These are phyloP conservation scores for Hirundo rustica DNA, from an alignment of 2,797 vertebrate genomes.

Conservation along the genomic window DNA sequence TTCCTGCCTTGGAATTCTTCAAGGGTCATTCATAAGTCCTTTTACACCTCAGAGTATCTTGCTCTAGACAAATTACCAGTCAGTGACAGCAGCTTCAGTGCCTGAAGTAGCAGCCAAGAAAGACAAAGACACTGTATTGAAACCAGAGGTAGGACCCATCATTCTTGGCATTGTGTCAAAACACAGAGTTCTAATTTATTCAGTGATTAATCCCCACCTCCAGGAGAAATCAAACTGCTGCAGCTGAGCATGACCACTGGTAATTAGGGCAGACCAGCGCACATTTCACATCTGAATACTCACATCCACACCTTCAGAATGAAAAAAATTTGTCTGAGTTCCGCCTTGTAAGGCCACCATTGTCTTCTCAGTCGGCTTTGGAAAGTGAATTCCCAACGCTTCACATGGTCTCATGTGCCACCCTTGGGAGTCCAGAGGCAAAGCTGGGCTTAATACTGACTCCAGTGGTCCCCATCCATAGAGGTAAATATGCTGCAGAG, in stretches of 20 bases:
- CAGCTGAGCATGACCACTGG: background rate
- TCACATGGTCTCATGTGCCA: rapidly evolving
- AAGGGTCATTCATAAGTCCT: background rate
- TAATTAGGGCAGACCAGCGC: background rate
- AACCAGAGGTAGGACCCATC: background rate
- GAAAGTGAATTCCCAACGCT: background rate
- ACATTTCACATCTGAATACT: background rate
- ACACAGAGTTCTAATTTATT: background rate
- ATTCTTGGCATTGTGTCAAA: background rate
- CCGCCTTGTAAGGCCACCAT: background rate
- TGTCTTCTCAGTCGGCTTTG: background rate
- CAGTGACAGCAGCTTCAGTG: background rate
- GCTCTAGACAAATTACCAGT: background rate
- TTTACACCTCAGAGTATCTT: background rate
- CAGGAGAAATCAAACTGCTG: background rate
- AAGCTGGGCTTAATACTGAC: background rate
- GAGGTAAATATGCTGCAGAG: background rate
- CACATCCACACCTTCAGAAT: background rate
- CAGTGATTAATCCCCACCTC: background rate
- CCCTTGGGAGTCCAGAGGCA: background rate
- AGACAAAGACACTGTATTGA: background rate
- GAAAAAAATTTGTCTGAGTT: background rate
- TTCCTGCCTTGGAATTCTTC: background rate
- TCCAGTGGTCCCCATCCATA: background rate
- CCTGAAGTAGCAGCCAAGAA: background rate